phyloP scores from a whole-genome alignment of 2,797 vertebrate species.

The Paratrypauchen microcephalus region DNA sequence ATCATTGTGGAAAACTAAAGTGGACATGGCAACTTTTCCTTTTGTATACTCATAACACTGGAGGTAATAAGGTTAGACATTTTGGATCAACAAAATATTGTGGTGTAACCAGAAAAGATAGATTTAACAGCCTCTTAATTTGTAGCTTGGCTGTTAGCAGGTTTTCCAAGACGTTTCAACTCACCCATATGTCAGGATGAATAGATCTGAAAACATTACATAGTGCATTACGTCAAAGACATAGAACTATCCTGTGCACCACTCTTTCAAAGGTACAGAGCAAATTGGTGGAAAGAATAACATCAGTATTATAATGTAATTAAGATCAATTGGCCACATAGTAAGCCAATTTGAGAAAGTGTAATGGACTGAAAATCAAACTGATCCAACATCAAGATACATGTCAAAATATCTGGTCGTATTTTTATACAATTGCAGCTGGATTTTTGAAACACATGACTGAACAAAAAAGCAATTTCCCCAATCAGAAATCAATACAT shows the following conservation, averaged over 20 bases:
- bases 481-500: too few relatives aligned
- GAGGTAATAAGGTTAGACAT: slow-evolving; percentile 44
- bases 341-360: neutral
- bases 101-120: slow-evolving; percentile 47
- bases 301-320: neutral
- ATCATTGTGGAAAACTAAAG: slow-evolving; percentile 34
- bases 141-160: slow-evolving; percentile 54
- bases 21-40: slow-evolving; percentile 47
- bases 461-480: too few relatives aligned
- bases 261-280: neutral
- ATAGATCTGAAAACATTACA: slow-evolving; percentile 32
- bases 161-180: slow-evolving; percentile 33
- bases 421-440: too few relatives aligned
- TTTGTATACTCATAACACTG: slow-evolving; percentile 56
- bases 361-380: neutral
- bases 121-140: slow-evolving; percentile 48
- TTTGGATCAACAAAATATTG: slow-evolving; percentile 44
- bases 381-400: too few relatives aligned
- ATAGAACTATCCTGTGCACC: neutral
- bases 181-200: slow-evolving; percentile 34
- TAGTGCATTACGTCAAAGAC: slow-evolving; percentile 20
- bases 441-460: too few relatives aligned
- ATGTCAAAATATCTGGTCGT: too few relatives aligned
- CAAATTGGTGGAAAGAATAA: neutral
- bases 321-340: neutral